phyloP scores from a whole-genome alignment of 2,113 vertebrate species.

The Herpetotheres cachinnans region DNA sequence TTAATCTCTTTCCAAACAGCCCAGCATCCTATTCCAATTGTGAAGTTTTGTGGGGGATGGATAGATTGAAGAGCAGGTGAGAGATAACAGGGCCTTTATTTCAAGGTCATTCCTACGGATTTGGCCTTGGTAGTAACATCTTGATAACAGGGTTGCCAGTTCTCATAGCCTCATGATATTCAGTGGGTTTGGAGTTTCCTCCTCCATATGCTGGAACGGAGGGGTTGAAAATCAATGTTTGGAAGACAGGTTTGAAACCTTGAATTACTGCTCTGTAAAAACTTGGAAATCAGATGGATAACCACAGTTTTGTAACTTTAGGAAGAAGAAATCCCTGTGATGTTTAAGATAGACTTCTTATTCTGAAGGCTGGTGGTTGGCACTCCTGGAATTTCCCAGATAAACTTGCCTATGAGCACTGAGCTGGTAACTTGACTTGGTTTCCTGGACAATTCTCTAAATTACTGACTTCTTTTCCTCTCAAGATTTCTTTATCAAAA shows the following conservation, averaged over 20 bases:
- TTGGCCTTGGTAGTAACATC: not conserved
- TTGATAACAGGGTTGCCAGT: not conserved
- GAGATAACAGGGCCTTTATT: not conserved
- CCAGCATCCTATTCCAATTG: not conserved
- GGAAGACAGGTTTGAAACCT: not conserved
- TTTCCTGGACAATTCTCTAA: not conserved
- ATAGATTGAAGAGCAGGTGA: not conserved
- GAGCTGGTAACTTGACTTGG: not conserved
- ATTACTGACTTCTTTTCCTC: not conserved
- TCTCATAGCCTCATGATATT: not conserved
- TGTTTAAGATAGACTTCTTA: not conserved
- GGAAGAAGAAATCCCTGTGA: not conserved
- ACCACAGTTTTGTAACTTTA: not conserved
- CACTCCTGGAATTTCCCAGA: not conserved
- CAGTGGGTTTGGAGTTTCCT: not conserved
- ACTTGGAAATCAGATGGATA: not conserved
- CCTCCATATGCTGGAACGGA: not conserved
- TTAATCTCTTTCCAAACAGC: conserved; percentile 28
- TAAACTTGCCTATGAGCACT: not conserved
- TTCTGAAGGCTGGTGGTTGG: not conserved
- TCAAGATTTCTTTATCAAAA: not conserved
- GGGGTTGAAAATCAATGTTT: not conserved
- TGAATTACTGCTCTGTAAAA: not conserved
- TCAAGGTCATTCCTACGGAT: not conserved
- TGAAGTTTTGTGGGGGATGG: not conserved